A percentile compares a stretch with the other conserved stretches of the same genome.
Conservation (phyloP, 2,797 vertebrate genomes). For the Dipus sagitta region DNA sequence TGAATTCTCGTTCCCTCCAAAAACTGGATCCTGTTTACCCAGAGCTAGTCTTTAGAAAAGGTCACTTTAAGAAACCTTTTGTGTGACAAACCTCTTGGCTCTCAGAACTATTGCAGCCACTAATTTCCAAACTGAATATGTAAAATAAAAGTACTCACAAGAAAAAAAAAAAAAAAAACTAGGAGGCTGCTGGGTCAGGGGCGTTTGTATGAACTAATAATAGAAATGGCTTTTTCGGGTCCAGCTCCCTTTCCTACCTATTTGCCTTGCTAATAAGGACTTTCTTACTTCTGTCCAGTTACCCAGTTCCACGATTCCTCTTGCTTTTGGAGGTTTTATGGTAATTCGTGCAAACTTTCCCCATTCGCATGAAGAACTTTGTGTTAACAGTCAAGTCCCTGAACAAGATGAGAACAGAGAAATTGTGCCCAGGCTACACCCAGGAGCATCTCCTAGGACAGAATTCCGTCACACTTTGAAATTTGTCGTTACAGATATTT, state of each 20-base stretch:
- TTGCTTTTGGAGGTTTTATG: constrained; percentile 38
- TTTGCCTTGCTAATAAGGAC: constrained; percentile 67
- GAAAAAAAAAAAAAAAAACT: constrained; percentile 17
- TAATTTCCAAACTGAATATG: constrained; percentile 76
- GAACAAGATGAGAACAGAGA: not conserved
- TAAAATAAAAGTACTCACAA: constrained; percentile 49
- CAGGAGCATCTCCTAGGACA: not conserved
- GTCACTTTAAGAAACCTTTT: constrained; percentile 62
- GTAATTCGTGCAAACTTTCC: not conserved
- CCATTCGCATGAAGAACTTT: not conserved
- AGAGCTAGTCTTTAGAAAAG: constrained; percentile 69
- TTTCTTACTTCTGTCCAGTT: not conserved
- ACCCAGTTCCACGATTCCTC: not conserved
- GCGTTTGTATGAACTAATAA: constrained; percentile 71
- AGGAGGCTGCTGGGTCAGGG: constrained; percentile 45
- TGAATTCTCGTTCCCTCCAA: constrained; percentile 69
- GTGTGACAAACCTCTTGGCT: constrained; percentile 29
- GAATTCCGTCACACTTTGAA: constrained; percentile 26
- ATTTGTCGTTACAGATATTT: constrained; percentile 60
- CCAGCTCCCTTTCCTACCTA: constrained; percentile 30
- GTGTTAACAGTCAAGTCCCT: not conserved
- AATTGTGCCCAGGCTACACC: not conserved
- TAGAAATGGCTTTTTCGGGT: constrained; percentile 56
- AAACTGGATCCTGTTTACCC: constrained; percentile 64
- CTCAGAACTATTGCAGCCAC: constrained; percentile 71